Conservation (phyloP, 2,113 vertebrate genomes). For the Callochromis pleurospilus region DNA sequence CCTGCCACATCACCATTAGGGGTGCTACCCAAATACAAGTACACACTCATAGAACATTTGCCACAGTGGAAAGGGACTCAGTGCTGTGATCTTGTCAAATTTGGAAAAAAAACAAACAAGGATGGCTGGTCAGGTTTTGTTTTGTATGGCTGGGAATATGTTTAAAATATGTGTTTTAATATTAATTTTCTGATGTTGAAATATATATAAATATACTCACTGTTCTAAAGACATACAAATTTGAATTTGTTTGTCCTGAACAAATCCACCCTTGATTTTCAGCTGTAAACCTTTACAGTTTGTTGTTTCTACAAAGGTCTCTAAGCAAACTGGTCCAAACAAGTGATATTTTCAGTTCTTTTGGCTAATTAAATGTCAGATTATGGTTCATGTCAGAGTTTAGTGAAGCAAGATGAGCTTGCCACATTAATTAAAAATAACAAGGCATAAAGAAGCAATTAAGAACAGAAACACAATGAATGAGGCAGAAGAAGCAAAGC, state of each 20-base stretch:
- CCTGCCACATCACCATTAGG: slow-evolving; percentile 48
- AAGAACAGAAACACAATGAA: background rate
- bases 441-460: background rate
- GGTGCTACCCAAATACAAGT: background rate
- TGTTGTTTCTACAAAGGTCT: background rate
- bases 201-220: background rate
- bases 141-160: background rate
- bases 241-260: background rate
- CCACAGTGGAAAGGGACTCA: background rate
- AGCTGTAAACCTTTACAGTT: background rate
- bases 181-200: background rate
- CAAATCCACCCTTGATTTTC: background rate
- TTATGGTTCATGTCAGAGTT: background rate
- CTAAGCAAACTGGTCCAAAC: background rate
- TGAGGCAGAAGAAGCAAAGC: background rate
- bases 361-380: background rate
- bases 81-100: background rate
- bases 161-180: background rate
- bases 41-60: background rate
- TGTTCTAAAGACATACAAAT: background rate
- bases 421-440: background rate
- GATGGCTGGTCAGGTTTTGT: background rate
- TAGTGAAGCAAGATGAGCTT: background rate
- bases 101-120: background rate
- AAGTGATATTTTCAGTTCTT: background rate